These are phyloP conservation scores for Eupsittula cactorum DNA, from an alignment of 2,113 vertebrate genomes.

Conservation along the genomic window DNA sequence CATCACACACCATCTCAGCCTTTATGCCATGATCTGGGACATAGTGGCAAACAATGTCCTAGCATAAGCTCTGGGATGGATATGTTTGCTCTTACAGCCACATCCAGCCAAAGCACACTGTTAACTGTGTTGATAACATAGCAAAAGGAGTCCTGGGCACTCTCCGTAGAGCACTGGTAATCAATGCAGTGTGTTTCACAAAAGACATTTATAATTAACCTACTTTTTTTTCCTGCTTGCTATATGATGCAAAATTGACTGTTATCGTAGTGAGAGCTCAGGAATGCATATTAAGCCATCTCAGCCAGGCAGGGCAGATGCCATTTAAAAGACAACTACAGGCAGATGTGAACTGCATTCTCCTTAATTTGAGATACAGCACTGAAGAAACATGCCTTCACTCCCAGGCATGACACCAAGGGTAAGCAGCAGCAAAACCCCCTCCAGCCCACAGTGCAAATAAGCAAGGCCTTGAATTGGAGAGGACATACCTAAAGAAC, in stretches of 20 bases:
- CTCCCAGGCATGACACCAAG: neutral
- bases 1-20: neutral
- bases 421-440: neutral
- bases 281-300: neutral
- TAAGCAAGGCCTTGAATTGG: neutral
- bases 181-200: neutral
- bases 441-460: neutral
- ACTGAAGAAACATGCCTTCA: neutral
- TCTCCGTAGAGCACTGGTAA: neutral
- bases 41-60: neutral
- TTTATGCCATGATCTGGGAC: neutral
- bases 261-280: neutral
- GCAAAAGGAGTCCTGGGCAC: neutral
- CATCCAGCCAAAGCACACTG: neutral
- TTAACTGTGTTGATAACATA: neutral
- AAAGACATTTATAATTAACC: slow-evolving; percentile 3
- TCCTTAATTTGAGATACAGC: neutral
- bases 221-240: neutral
- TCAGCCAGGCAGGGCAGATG: neutral
- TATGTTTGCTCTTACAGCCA: neutral
- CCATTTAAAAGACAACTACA: neutral
- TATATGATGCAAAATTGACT: neutral
- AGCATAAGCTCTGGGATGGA: neutral
- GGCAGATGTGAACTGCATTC: neutral
- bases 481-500: neutral